These are phyloP conservation scores for Bombus waltoni DNA, from an alignment of 1,140 invertebrate genomes.

Conservation along the genomic window DNA sequence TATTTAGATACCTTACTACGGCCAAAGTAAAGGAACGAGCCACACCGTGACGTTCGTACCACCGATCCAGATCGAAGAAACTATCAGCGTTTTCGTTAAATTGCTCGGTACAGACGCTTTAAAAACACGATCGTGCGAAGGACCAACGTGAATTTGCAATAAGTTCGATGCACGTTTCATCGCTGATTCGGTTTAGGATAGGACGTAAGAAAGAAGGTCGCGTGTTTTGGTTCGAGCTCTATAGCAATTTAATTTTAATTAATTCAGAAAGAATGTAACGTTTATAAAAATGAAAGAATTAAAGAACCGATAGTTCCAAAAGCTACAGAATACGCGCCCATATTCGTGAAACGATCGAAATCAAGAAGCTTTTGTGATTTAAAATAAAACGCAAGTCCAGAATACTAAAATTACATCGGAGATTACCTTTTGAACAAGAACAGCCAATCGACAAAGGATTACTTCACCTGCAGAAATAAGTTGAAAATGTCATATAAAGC, in stretches of 20 bases:
- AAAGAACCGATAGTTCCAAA: background rate
- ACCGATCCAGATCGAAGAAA: conserved; percentile 36
- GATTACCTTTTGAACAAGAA: no score
- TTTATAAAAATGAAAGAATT: background rate
- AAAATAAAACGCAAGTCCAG: background rate
- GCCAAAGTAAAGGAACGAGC: background rate
- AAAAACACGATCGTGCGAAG: background rate
- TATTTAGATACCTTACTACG: background rate
- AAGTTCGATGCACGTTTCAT: no score
- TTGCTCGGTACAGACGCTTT: background rate
- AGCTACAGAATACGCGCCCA: background rate
- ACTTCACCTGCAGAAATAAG: no score
- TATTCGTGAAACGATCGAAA: background rate
- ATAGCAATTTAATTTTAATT: background rate
- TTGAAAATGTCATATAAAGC: no score
- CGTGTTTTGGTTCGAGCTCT: background rate
- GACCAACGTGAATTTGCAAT: background rate
- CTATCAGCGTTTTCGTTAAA: conserved; percentile 6
- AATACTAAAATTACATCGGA: background rate
- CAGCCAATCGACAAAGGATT: no score
- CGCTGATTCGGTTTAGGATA: no score
- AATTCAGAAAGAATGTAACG: background rate
- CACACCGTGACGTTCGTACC: background rate
- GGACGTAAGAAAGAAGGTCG: background rate
- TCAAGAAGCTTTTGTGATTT: background rate